phyloP scores from a whole-genome alignment of 2,888 invertebrate species.

The Sympetrum striolatum region DNA sequence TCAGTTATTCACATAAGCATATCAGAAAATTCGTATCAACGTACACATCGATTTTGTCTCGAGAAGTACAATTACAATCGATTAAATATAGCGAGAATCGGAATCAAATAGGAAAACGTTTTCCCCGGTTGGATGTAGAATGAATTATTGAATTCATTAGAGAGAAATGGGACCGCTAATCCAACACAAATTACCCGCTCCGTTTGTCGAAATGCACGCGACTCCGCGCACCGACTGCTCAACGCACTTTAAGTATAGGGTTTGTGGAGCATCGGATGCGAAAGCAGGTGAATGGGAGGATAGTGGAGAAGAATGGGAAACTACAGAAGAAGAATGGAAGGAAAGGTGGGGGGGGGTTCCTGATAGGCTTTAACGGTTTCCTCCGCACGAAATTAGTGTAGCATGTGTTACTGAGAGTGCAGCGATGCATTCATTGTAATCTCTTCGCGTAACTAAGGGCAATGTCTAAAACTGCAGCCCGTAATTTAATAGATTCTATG shows the following conservation, averaged over 20 bases:
- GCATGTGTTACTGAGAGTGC: background rate
- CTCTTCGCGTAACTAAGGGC: background rate
- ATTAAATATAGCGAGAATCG: too few species aligned
- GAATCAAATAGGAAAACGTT: too few species aligned
- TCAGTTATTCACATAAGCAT: too few species aligned
- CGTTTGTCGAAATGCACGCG: background rate
- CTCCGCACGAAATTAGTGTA: background rate
- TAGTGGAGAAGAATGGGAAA: background rate
- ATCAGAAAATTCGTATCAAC: too few species aligned
- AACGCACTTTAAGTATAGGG: background rate
- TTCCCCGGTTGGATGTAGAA: background rate
- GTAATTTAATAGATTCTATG: background rate
- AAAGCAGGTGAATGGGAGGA: slow-evolving; percentile 6
- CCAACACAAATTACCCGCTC: background rate
- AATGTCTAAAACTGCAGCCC: background rate
- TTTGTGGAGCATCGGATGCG: slow-evolving; percentile 27
- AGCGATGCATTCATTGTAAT: background rate
- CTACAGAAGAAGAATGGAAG: background rate
- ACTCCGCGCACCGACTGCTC: background rate
- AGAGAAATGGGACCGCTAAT: background rate
- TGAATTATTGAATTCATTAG: background rate
- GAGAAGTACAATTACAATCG: too few species aligned
- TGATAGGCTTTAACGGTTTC: background rate
- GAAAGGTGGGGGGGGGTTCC: background rate
- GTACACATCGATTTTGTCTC: too few species aligned